Base-by-base conservation (phyloP, 2,888 invertebrate species). In the Portevinia maculata region DNA sequence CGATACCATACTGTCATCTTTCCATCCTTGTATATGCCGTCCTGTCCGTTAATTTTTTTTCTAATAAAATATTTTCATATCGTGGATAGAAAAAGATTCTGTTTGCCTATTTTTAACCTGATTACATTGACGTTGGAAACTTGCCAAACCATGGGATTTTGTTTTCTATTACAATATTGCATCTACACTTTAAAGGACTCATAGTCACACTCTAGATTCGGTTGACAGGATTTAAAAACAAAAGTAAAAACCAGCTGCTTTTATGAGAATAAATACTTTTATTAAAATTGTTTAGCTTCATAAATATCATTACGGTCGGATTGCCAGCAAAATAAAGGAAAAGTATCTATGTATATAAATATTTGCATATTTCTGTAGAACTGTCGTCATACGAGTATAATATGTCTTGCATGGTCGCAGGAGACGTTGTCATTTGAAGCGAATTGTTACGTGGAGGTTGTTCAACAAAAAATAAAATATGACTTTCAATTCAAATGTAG, bases 91-190 rank as follows among this genome's bases (percentile, higher is more conserved):
- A 64, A 21, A 37, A 19, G 17, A 5, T 15, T 39, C 21, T 57
- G 41, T 60, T 74, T 74, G 57, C 7, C 24, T 65, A 57, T 74
- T 74, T 73, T 48, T 57, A 74, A 50, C 74, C 64, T 74, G 74
- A 65, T 74, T 65, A 74, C 74, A 74, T 65, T 48, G 74, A 74
- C 24, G 64, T 64, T 74, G 74, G 74, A 74, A 32, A 11, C 48
- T 19, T 57, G 74, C 64, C 74, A 74, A 57, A 48, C 15, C 34
- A 34, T 28, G n/a, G 34, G n/a, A 57, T 46, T 69, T 34, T 55
- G 24, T 48, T 48, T 24, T 8, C 24, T 3, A 34, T 7, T 39
- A 34, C 55, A 55, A 19, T 9, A 19, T 15, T 53, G 13, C 52
- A 52, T 52, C 39, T 41, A n/a, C 21, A 34, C 13, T 48, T 62